Conservation (phyloP, 2,797 vertebrate genomes). For the Pipistrellus pygmaeus region DNA sequence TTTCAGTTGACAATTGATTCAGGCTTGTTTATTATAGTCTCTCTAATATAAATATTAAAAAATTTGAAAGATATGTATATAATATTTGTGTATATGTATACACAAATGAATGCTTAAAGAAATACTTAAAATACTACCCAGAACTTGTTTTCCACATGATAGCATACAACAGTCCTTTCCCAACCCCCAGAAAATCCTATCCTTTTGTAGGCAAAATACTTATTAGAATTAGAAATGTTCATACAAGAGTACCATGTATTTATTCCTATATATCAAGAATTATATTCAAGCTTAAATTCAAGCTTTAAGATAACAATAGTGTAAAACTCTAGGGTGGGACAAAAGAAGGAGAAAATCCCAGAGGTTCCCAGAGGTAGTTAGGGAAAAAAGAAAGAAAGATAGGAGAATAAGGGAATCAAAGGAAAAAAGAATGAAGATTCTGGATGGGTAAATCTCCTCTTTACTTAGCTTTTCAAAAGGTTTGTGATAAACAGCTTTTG, state of each 20-base stretch:
- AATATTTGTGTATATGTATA: background rate
- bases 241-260: background rate
- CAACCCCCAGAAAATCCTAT: slow-evolving; percentile 5
- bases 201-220: background rate
- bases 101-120: slow-evolving; percentile 13
- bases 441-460: slow-evolving; percentile 77
- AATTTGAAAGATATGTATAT: background rate
- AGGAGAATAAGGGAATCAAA: slow-evolving; percentile 54
- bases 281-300: slow-evolving; percentile 22
- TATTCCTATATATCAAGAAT: slow-evolving; percentile 19
- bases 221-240: slow-evolving; percentile 51
- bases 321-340: slow-evolving; percentile 13
- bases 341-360: slow-evolving; percentile 26
- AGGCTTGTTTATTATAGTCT: slow-evolving; percentile 10
- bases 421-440: slow-evolving; percentile 65
- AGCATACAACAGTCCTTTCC: background rate
- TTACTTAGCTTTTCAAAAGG: slow-evolving; percentile 76
- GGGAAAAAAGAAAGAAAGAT: slow-evolving; percentile 25
- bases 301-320: slow-evolving; percentile 54
- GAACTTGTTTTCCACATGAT: background rate
- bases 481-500: slow-evolving; percentile 80
- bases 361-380: slow-evolving; percentile 67
- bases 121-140: slow-evolving; percentile 12
- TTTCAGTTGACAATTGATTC: background rate
- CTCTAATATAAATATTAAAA: background rate